phyloP scores from a whole-genome alignment of 2,888 invertebrate genomes.

The Eurytoma californica region DNA sequence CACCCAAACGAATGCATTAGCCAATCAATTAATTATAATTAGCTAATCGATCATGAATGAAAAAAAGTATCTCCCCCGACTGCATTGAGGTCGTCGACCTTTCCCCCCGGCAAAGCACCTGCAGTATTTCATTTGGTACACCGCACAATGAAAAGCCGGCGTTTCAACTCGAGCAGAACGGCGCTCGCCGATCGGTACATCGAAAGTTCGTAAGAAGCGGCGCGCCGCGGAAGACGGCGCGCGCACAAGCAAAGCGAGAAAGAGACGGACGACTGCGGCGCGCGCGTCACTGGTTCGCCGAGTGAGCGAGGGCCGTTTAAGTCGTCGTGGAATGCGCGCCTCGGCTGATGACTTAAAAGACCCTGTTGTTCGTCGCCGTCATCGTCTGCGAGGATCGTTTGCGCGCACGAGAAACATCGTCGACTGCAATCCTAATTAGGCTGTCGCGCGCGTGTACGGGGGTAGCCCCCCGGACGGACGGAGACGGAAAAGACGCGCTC shows the following conservation, averaged over 20 bases:
- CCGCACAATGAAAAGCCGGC: background rate
- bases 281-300: slow-evolving; percentile 31
- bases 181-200: too few relatives aligned
- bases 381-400: slow-evolving; percentile 27
- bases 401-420: slow-evolving; percentile 30
- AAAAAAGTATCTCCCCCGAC: too few relatives aligned
- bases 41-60: too few relatives aligned
- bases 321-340: slow-evolving; percentile 58
- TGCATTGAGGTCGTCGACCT: background rate
- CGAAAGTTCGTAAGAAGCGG: slow-evolving; percentile 41
- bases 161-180: too few relatives aligned
- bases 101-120: background rate
- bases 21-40: too few relatives aligned
- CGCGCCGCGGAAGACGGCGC: slow-evolving; percentile 6
- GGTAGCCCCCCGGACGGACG: background rate
- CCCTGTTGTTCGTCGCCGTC: slow-evolving; percentile 57
- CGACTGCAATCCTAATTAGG: slow-evolving; percentile 53
- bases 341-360: slow-evolving; percentile 61
- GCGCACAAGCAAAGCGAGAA: slow-evolving; percentile 26
- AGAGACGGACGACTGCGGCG: background rate
- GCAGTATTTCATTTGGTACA: background rate
- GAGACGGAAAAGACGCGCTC: background rate
- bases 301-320: slow-evolving; percentile 49
- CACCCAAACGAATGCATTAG: too few relatives aligned
- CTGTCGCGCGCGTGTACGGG: slow-evolving; percentile 13